Evolutionary conservation across 2,113 vertebrate species (phyloP).

Genomic region (Xenopus tropicalis): DNA sequence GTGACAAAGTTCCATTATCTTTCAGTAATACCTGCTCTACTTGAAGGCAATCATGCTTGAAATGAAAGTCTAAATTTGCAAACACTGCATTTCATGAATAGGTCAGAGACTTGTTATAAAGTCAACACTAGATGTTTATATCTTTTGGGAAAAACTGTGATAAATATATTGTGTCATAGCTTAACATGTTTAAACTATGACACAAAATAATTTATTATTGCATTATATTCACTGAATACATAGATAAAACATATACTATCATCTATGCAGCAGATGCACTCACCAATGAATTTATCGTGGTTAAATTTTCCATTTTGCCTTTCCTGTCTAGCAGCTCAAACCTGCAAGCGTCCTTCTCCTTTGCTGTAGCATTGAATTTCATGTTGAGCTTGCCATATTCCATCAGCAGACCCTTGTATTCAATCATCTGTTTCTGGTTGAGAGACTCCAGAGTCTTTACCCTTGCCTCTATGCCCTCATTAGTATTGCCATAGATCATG

Average conservation of each 20-base stretch:
- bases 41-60: background rate
- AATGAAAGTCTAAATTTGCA: background rate
- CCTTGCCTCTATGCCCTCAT: conserved; percentile 69
- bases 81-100: conserved; percentile 20
- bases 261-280: conserved; percentile 59
- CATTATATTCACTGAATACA: no score
- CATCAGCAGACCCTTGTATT: conserved; percentile 56
- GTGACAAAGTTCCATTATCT: background rate
- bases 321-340: conserved; percentile 1
- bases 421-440: background rate
- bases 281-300: conserved; percentile 22
- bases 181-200: no score
- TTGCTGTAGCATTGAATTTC: conserved; percentile 58
- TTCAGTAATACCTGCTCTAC: background rate
- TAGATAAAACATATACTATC: no score
- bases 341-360: conserved; percentile 33
- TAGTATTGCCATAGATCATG: conserved; percentile 84
- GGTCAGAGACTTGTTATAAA: no score
- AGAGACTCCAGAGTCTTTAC: conserved; percentile 66
- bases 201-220: no score
- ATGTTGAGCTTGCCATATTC: conserved; percentile 54
- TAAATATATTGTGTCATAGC: no score
- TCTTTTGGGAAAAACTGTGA: no score
- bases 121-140: no score
- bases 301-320: conserved; percentile 34